Base-by-base conservation (phyloP, 2,888 invertebrate genomes). In the Caenorhabditis macrosperma region DNA sequence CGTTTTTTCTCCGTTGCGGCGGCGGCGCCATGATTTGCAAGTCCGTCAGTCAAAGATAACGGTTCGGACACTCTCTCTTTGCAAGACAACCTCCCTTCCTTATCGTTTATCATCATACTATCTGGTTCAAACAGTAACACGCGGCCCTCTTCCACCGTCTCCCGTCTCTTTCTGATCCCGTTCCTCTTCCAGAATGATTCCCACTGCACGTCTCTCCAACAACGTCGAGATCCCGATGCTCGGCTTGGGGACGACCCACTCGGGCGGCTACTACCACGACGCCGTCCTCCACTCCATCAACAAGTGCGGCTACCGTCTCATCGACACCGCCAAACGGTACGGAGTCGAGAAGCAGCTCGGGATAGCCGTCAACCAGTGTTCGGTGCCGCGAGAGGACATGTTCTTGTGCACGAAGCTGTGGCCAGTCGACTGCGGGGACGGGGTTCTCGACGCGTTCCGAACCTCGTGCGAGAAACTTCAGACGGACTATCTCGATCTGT, bases 271-370 rank as follows among this genome's bases (percentile, higher is more conserved):
- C 77, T 88, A 86, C 69, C 91, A 91, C 67, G 89, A 89, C 38
- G 88, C 90, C 9, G 91, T 91, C 12, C 88, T 91, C 17, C 89
- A 88, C 82, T 91, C 91, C 4, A 82, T 91, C 38, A 87, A 87
- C 71, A 82, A 90, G 9, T 91, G 91, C 77, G 88, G 86, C 15
- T 91, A 91, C 78, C 82, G 82, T 55, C 83, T 90, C 68, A 90
- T 91, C 67, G 91, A 91, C 83, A 91, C 91, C 1, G 91, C 91
- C 9, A 91, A 90, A 76, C 81, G 91, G 35, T 91, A 91, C 81
- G 91, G 91, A 24, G 90, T 90, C 64, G 91, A 91, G 83, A 83
- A 85, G 38, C 86, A 87, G 44, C 84, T 91, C 44, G 87, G 87
- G 28, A 68, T 86, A 35, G 91, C 91, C n/a, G 44, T 79, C 24